These are phyloP conservation scores for Rhineura floridana DNA, from an alignment of 2,113 vertebrate species.

Conservation along the genomic window DNA sequence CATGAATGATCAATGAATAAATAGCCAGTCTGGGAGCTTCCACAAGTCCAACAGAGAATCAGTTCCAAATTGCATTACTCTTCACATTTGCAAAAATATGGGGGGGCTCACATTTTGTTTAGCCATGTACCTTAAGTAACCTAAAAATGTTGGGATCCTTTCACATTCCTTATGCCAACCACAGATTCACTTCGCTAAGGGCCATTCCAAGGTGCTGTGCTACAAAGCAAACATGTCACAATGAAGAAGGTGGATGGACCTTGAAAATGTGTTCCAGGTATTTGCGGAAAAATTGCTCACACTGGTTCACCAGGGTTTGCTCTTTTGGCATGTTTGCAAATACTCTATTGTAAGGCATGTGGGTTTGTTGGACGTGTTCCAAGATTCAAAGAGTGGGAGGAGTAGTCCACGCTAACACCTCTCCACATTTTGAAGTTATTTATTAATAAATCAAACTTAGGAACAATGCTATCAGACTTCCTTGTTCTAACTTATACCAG, in stretches of 20 bases:
- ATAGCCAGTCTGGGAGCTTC: background rate
- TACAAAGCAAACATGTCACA: background rate
- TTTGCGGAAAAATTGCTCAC: background rate
- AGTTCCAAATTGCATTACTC: background rate
- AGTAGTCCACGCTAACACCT: background rate
- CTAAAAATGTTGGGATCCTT: background rate
- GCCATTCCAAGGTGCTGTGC: background rate
- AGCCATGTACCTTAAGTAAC: background rate
- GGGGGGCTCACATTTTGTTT: background rate
- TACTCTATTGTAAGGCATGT: background rate
- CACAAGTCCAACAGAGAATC: background rate
- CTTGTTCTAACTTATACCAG: background rate
- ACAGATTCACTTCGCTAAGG: background rate
- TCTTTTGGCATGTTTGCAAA: background rate
- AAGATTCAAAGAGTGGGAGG: background rate
- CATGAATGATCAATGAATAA: too few species aligned
- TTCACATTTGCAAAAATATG: background rate
- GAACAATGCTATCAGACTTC: background rate
- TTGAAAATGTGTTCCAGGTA: background rate
- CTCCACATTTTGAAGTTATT: background rate
- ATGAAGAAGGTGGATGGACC: background rate
- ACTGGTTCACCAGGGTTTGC: background rate
- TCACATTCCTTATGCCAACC: background rate
- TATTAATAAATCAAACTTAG: background rate
- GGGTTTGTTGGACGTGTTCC: background rate